Percentiles rank a stretch among this genome's conserved stretches.
Evolutionary conservation across 2,113 vertebrate genomes (phyloP).

Genomic region (Chiloscyllium plagiosum): DNA sequence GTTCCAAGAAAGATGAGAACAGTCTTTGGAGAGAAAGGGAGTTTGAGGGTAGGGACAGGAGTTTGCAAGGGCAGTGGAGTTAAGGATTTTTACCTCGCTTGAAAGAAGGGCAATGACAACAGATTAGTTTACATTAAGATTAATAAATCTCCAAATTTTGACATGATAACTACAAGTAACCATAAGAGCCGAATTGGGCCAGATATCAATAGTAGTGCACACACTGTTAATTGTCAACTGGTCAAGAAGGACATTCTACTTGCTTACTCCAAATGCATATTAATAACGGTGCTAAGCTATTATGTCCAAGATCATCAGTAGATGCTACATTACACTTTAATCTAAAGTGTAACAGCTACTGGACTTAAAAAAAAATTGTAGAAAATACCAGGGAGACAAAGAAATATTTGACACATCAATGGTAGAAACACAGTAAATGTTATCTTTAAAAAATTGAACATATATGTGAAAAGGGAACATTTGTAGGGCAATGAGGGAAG

Average conservation of each 20-base stretch:
- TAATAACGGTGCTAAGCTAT: background rate
- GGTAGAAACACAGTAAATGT: background rate
- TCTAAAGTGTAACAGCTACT: background rate
- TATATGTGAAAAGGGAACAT: background rate
- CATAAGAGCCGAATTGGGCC: background rate
- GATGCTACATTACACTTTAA: background rate
- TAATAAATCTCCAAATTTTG: background rate
- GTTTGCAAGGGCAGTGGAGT: too few relatives aligned
- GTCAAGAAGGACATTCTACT: background rate
- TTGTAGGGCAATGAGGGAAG: background rate
- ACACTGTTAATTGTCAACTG: background rate
- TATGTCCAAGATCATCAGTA: background rate
- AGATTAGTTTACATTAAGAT: background rate
- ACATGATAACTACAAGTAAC: background rate
- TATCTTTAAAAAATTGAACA: background rate
- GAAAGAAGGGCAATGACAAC: background rate
- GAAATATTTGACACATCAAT: background rate
- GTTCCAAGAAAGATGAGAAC: background rate
- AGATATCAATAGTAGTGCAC: background rate
- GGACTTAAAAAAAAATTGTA: background rate
- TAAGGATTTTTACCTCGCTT: too few relatives aligned
- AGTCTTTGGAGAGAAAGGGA: too few relatives aligned
- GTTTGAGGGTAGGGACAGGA: too few relatives aligned
- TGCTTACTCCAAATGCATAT: background rate
- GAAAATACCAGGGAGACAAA: background rate